These are phyloP conservation scores for Synergus umbraculus DNA, from an alignment of 2,888 invertebrate genomes.

Conservation along the genomic window DNA sequence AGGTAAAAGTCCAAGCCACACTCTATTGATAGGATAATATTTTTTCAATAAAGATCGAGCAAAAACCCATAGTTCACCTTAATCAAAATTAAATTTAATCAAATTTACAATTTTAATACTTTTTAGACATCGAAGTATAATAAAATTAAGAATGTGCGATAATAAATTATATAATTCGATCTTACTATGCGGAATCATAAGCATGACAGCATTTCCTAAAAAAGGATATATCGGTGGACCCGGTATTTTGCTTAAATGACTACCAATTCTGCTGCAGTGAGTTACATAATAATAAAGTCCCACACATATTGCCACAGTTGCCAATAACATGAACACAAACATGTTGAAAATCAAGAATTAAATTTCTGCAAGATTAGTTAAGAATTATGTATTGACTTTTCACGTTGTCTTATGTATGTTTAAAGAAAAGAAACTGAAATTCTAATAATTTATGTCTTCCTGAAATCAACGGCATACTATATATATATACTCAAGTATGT, in stretches of 20 bases:
- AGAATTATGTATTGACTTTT: neutral
- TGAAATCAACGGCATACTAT: no score
- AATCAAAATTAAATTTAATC: no score
- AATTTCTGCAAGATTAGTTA: neutral
- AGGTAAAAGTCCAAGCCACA: neutral
- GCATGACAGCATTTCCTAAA: constrained; percentile 38
- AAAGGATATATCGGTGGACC: constrained; percentile 45
- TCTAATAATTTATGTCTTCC: no score
- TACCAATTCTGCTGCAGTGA: constrained; percentile 40
- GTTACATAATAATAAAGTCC: constrained; percentile 39
- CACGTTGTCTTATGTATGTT: neutral
- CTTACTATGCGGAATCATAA: no score
- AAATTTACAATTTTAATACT: no score
- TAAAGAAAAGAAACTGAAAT: no score
- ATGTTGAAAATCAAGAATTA: neutral
- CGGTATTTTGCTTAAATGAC: constrained; percentile 39
- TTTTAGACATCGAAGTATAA: no score
- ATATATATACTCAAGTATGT: no score
- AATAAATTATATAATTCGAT: no score
- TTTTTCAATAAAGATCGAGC: no score
- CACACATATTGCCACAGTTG: constrained; percentile 9
- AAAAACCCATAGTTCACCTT: no score
- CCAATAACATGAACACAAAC: constrained; percentile 6
- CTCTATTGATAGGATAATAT: constrained; percentile 65
- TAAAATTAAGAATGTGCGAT: no score